Evolutionary conservation across 2,797 vertebrate species (phyloP), one percentile per base, ranked within the genome.

Genomic region (Pipistrellus pygmaeus): DNA sequence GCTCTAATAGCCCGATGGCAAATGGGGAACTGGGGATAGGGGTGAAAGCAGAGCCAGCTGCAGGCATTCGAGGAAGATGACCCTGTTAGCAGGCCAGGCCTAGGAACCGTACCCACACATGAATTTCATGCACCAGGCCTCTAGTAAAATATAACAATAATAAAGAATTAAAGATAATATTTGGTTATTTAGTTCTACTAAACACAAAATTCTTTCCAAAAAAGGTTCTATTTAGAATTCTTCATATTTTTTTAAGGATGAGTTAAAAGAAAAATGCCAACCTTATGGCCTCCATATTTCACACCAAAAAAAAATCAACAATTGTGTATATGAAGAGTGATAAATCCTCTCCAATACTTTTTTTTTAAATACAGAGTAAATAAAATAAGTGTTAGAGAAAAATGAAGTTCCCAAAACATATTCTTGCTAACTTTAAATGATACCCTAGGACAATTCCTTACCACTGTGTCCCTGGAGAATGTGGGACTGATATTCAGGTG

Each of bases 221-320:
- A 78, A 62, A 73, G 71, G 10, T 30, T 93, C 15, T 85, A 51
- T 10, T 84, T 73, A 32, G 53, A 92, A 91, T 88, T 72, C 0
- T 4, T 85, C 13, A 44, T 30, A 60, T 80, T 73, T 75, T 75
- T 92, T 71, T 35, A 75, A 93, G 85, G 27, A 82, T 68, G 9
- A 89, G 53, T 62, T 94, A 76, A 84, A 94, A 90, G 41, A 18
- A 94, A 57, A 85, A 62, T 81, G 27, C 85, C 53, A 85, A 41
- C 4, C 11, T 68, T 51, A 73, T 0, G 9, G 90, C 55, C 44
- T 85, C 72, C 64, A 48, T 75, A 94, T 92, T 89, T 85, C 64
- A 88, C 3, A 90, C 51, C 48, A 51, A 14, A 84, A 17, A 8
- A 88, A 77, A 92, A 3, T 73, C 35, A 32, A 92, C 81, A 87